Evolutionary conservation across 2,113 vertebrate genomes (phyloP), one percentile per base, ranked within the genome.

Genomic region (Crotophaga sulcirostris): DNA sequence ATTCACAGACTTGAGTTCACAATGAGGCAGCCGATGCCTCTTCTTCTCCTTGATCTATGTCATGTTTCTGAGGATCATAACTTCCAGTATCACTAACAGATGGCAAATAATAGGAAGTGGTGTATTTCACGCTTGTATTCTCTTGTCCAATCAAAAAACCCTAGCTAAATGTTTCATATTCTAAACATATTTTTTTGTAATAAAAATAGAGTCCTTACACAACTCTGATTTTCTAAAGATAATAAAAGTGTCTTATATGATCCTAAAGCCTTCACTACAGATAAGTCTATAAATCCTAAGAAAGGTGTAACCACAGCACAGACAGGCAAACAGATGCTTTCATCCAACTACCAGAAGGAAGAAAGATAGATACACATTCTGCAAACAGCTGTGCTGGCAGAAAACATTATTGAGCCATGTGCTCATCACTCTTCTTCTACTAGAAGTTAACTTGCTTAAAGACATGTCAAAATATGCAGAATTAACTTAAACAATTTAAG

Each of bases 331-430:
- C 90, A 95, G 88, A 95, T 91, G 93, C 90, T 91, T 89, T 95
- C 62, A 83, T 68, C 70, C 85, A 72, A 40, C 54, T 62, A 47
- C 69, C 84, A 73, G 84, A 96, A 93, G 81, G 94, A 89, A 55
- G 54, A 89, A 87, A 95, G 84, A 75, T 69, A 93, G 62, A 93
- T 31, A 70, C n/a, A 58, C 82, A 88, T 62, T 76, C 90, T 83
- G 58, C 90, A 94, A 96, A 90, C 95, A 97, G 90, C 90, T 95
- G 95, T 77, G 88, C 87, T 93, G 90, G 90, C 85, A 96, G 81
- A 87, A 89, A 73, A 52, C 19, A 51, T 58, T 85, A 62, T 2
- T 90, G 85, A 94, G 90, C 67, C 85, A 92, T 51, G 67, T 85
- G 92, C 45, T 94, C 81, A 85, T 68, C 67, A 58, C 54, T 89